phyloP scores from a whole-genome alignment of 2,888 invertebrate species.

The Troides aeacus region DNA sequence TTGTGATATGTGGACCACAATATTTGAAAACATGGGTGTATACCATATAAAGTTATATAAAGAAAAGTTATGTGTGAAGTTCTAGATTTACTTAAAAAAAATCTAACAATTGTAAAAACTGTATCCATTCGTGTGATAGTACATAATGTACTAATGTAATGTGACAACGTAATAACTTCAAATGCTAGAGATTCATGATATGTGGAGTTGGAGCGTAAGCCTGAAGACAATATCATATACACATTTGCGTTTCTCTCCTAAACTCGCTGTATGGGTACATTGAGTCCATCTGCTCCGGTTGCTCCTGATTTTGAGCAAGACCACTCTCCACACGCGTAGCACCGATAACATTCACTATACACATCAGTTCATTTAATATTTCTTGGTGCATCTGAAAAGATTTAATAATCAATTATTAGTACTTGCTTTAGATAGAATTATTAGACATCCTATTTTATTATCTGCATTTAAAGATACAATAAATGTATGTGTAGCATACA shows the following conservation, averaged over 20 bases:
- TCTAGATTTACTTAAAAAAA: too few species aligned
- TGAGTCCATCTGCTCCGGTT: constrained; percentile 3
- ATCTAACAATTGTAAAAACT: too few species aligned
- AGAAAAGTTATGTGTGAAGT: too few species aligned
- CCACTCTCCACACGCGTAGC: constrained; percentile 60
- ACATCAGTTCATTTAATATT: constrained; percentile 56
- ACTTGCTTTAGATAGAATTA: neutral
- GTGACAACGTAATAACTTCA: constrained; percentile 4
- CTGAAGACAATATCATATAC: constrained; percentile 46
- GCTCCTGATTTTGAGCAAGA: constrained; percentile 34
- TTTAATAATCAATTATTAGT: neutral
- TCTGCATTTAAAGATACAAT: too few species aligned
- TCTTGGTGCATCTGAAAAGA: constrained; percentile 36
- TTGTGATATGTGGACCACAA: constrained; percentile 50
- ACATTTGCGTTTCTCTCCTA: constrained; percentile 25
- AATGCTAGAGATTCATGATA: constrained; percentile 67
- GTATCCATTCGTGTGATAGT: neutral
- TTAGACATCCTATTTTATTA: too few species aligned
- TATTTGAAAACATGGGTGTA: constrained; percentile 2
- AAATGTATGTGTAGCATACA: too few species aligned
- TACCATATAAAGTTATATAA: neutral
- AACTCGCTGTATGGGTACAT: constrained; percentile 18
- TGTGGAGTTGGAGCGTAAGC: constrained; percentile 64
- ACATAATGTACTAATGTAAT: neutral
- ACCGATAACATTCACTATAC: constrained; percentile 74